phyloP scores from a whole-genome alignment of 30 jellyfish, hydroid and myxozoan genomes.

The Rhopilema esculentum region DNA sequence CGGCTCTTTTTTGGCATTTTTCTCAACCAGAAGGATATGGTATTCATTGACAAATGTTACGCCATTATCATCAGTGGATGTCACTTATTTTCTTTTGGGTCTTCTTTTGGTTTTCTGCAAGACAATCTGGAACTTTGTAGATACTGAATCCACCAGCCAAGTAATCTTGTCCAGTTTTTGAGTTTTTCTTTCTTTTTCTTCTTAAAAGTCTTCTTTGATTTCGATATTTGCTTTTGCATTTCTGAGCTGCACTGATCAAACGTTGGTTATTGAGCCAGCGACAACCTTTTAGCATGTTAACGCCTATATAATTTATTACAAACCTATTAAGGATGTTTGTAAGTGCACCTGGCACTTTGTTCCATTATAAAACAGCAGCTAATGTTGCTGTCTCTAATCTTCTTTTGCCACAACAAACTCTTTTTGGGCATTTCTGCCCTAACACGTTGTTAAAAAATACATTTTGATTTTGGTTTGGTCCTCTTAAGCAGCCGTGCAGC shows the following conservation, averaged over 20 bases:
- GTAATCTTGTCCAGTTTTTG: neutral
- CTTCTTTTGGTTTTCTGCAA: neutral
- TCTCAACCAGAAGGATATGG: neutral
- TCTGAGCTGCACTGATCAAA: neutral
- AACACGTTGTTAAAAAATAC: too few species aligned
- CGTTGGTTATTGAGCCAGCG: neutral
- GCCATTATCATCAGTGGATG: neutral
- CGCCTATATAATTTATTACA: neutral
- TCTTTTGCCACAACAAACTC: too few species aligned
- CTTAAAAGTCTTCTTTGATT: neutral
- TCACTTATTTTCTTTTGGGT: neutral
- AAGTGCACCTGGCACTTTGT: too few species aligned
- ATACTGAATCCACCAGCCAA: slow-evolving; percentile 2
- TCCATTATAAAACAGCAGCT: too few species aligned
- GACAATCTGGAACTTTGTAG: neutral
- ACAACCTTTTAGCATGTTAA: neutral
- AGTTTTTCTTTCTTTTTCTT: neutral
- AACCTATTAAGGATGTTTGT: neutral
- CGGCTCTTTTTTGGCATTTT: neutral
- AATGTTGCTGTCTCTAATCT: too few species aligned
- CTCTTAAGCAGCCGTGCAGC: too few species aligned
- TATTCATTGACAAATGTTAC: neutral
- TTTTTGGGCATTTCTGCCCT: too few species aligned
- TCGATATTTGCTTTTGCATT: neutral
- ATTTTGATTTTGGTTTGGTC: too few species aligned